phyloP scores from a whole-genome alignment of 92 coral and sea anemone genomes.

The Meandrina meandrites region DNA sequence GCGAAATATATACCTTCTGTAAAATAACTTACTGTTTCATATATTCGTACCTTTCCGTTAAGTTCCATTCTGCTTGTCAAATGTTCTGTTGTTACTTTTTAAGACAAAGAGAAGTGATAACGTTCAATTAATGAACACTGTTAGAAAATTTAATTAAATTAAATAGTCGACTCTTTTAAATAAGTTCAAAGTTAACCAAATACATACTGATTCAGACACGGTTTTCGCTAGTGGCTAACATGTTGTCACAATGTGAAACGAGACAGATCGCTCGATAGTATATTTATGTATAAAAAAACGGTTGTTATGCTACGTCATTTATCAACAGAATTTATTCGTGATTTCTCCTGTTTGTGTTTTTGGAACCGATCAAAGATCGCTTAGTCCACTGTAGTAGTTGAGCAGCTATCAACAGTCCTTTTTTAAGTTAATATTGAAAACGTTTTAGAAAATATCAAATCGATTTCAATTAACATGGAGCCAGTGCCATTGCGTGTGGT shows the following conservation, averaged over 20 bases:
- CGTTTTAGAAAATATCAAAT: neutral
- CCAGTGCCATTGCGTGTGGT: neutral
- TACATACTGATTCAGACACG: neutral
- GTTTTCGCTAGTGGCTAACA: neutral
- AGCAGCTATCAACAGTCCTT: neutral
- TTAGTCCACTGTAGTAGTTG: neutral
- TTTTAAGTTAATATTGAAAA: neutral
- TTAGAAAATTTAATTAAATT: neutral
- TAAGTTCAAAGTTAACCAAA: neutral
- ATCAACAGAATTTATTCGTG: neutral
- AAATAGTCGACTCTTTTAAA: neutral
- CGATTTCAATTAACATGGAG: neutral
- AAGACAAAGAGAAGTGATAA: neutral
- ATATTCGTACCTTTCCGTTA: neutral
- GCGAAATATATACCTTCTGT: too few species aligned
- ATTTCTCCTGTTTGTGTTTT: neutral
- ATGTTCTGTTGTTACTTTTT: neutral
- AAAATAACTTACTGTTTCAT: neutral
- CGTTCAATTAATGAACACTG: neutral
- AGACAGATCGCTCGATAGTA: neutral
- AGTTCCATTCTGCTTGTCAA: neutral
- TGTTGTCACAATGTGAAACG: neutral
- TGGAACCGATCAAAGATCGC: neutral
- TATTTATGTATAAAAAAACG: neutral
- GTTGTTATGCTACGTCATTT: neutral